Evolutionary conservation across 2,113 vertebrate genomes (phyloP), one percentile per base, ranked within the genome.

Genomic region (Thermophis baileyi): DNA sequence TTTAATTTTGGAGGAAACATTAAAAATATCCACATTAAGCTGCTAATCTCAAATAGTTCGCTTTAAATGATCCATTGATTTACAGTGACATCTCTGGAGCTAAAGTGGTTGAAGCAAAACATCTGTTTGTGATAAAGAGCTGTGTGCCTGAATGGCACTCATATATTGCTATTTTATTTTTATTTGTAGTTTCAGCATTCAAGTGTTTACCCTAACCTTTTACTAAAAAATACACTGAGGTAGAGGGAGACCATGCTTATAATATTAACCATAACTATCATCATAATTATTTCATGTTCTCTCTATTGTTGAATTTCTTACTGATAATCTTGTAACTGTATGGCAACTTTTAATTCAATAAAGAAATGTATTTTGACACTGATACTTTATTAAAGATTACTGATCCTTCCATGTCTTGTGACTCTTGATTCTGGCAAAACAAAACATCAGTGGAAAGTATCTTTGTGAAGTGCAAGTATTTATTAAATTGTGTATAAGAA

Each of bases 321-420:
- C 98, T 98, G 98, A 98, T 97, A 96, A 97, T 96, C 97, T 98
- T 98, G 97, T 98, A 97, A 98, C 97, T 98, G 97, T 98, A 98
- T 97, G 98, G 98, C 98, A 98, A 98, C 97, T 98, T 93, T 98
- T 98, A 98, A 98, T 98, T 98, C 98, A 96, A 97, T 98, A 98
- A 98, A 97, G 98, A 98, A 98, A 98, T 99, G 98, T 99, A 98
- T 99, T 98, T 98, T 99, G 98, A 99, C 98, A 99, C 98, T 99
- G 98, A 98, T 99, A 98, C 98, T 97, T 98, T 98, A 98, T 99
- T 99, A 99, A 99, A 99, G 97, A 98, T 98, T 99, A 99, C 98
- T 98, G 98, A 98, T 98, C 98, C 97, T 98, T 88, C 98, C 96
- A 90, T 94, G 94, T 95, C 94, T 96, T 96, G 94, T 96, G 97